phyloP scores from a whole-genome alignment of 2,113 vertebrate genomes.

The Arvicanthis niloticus region DNA sequence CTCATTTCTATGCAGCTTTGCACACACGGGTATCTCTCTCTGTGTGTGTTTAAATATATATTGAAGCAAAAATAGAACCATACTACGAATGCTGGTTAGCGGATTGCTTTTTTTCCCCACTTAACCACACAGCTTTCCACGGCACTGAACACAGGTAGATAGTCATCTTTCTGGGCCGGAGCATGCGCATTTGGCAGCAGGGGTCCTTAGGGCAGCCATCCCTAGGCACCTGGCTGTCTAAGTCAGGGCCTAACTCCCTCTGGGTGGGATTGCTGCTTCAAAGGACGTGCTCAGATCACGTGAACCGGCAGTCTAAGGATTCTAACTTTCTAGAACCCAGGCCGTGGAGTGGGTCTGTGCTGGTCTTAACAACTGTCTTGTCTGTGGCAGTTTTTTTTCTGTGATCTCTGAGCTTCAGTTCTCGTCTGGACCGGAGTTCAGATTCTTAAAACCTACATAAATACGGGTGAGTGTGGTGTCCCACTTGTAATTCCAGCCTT shows the following conservation, averaged over 20 bases:
- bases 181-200: rapidly evolving
- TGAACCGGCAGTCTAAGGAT: rapidly evolving
- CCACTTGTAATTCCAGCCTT: background rate
- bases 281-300: rapidly evolving
- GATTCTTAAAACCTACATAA: background rate
- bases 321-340: background rate
- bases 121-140: background rate
- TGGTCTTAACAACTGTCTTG: background rate
- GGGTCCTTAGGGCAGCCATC: background rate
- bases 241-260: background rate
- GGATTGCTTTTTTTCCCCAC: background rate
- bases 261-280: rapidly evolving
- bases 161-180: background rate
- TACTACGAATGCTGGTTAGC: background rate
- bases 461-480: background rate
- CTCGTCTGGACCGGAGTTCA: background rate
- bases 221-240: rapidly evolving
- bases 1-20: conserved; percentile 70
- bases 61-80: conserved; percentile 69
- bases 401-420: background rate
- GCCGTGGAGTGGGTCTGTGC: rapidly evolving
- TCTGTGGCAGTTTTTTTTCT: background rate
- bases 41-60: conserved; percentile 64
- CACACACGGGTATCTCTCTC: conserved; percentile 49
- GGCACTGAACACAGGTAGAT: background rate